phyloP scores from a whole-genome alignment of 2,797 vertebrate species.

The Loris lydekkerianus region DNA sequence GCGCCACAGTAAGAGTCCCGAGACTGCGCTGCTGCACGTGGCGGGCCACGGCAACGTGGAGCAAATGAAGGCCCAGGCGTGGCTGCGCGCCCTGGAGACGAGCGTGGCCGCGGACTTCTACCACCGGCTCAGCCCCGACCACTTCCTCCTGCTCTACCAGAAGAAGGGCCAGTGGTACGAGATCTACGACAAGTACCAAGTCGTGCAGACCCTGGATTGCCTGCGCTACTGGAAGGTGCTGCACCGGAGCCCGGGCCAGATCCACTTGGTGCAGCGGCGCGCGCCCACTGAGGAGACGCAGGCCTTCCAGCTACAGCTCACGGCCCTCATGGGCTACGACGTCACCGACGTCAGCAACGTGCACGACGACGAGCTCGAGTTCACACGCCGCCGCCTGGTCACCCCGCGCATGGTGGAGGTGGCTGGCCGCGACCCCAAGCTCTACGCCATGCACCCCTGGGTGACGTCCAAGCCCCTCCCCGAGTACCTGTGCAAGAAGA shows the following conservation, averaged over 20 bases:
- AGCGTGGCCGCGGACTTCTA: conserved; percentile 95
- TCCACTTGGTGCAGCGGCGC: conserved; percentile 93
- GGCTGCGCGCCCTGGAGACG: conserved; percentile 94
- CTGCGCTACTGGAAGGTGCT: conserved; percentile 96
- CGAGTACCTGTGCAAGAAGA: conserved; percentile 94
- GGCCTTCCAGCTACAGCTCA: conserved; percentile 95
- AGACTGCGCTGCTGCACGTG: conserved; percentile 92
- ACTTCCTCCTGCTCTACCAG: conserved; percentile 97
- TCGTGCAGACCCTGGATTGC: conserved; percentile 98
- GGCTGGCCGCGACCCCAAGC: conserved; percentile 92
- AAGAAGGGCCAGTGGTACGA: conserved; percentile 98
- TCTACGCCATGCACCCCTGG: conserved; percentile 98
- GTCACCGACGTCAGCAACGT: conserved; percentile 98
- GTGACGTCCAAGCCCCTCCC: conserved; percentile 94
- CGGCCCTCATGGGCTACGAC: conserved; percentile 96
- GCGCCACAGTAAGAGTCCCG: conserved; percentile 89
- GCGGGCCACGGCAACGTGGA: conserved; percentile 97
- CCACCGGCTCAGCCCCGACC: conserved; percentile 93
- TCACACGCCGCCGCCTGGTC: conserved; percentile 96
- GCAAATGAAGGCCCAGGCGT: conserved; percentile 97
- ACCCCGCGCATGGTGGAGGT: conserved; percentile 96
- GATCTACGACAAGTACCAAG: conserved; percentile 98
- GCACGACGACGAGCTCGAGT: conserved; percentile 98
- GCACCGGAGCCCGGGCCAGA: conserved; percentile 95
- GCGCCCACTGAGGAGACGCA: conserved; percentile 91